phyloP scores from a whole-genome alignment of 2,797 vertebrate species.

The Brachyrhaphis roseni region DNA sequence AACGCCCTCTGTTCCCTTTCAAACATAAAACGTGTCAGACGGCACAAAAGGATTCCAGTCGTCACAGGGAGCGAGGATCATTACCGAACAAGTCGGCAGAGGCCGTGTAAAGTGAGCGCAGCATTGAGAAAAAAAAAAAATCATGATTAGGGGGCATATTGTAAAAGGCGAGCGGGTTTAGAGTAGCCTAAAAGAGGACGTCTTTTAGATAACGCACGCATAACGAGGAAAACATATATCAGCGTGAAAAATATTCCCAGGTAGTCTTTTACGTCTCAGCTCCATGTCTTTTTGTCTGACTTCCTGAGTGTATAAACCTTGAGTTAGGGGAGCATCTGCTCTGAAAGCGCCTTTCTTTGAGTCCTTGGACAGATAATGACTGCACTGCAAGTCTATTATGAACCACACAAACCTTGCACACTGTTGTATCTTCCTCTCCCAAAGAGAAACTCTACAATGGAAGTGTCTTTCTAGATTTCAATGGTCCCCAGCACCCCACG shows the following conservation, averaged over 20 bases:
- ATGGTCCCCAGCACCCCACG: not conserved
- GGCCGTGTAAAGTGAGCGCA: conserved; percentile 41
- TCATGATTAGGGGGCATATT: conserved; percentile 56
- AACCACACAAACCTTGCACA: conserved; percentile 40
- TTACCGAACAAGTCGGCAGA: conserved; percentile 63
- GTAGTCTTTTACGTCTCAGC: conserved; percentile 34
- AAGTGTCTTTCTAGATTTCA: conserved; percentile 52
- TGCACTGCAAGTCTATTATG: conserved; percentile 62
- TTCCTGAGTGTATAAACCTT: conserved; percentile 55
- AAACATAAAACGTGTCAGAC: conserved; percentile 78
- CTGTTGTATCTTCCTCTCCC: conserved; percentile 49
- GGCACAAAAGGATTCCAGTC: conserved; percentile 76
- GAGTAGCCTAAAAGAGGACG: conserved; percentile 36
- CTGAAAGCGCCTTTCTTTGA: conserved; percentile 56
- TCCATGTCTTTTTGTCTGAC: conserved; percentile 34
- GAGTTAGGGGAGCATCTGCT: conserved; percentile 60
- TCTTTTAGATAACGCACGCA: conserved; percentile 14
- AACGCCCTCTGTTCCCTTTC: conserved; percentile 76
- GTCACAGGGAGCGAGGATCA: conserved; percentile 69
- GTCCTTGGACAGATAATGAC: conserved; percentile 71
- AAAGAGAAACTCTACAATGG: conserved; percentile 54
- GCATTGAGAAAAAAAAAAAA: conserved; percentile 48
- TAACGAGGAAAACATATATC: conserved; percentile 18
- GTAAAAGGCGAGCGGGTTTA: conserved; percentile 32
- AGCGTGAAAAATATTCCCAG: conserved; percentile 31